phyloP scores from a whole-genome alignment of 2,797 vertebrate genomes.

The Peromyscus melanophrys region DNA sequence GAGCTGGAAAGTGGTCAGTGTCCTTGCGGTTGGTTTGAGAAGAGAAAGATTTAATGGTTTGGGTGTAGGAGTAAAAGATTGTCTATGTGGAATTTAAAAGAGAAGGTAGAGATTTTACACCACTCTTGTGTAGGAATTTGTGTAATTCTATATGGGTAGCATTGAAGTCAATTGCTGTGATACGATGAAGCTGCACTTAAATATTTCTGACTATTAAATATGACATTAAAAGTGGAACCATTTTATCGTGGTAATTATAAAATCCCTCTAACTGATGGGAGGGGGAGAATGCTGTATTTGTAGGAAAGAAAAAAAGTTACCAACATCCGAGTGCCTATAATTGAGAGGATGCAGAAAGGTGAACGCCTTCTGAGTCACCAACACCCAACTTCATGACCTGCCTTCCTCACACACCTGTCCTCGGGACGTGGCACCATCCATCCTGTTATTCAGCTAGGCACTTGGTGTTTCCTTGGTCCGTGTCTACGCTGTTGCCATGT shows the following conservation, averaged over 20 bases:
- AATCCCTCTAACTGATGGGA: constrained; percentile 29
- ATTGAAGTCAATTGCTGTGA: constrained; percentile 26
- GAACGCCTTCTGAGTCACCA: not conserved
- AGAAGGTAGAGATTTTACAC: not conserved
- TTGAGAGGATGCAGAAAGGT: not conserved
- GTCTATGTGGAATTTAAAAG: constrained; percentile 17
- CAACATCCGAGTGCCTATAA: not conserved
- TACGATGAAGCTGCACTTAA: constrained; percentile 44
- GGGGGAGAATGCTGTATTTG: not conserved
- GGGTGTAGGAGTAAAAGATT: constrained; percentile 24
- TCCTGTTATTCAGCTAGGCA: not conserved
- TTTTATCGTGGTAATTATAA: constrained; percentile 57
- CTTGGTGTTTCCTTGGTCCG: not conserved
- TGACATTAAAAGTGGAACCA: constrained; percentile 59
- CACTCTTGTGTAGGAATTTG: not conserved
- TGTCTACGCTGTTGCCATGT: not conserved
- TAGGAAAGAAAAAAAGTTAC: not conserved
- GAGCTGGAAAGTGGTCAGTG: not conserved
- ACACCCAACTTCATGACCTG: not conserved
- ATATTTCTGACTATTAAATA: constrained; percentile 53
- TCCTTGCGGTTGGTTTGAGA: constrained; percentile 32
- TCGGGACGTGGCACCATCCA: not conserved
- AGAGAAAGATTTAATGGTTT: constrained; percentile 25
- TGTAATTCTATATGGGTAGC: not conserved
- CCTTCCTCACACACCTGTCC: not conserved